phyloP scores from a whole-genome alignment of 2,888 invertebrate species.

The Rhagonycha fulva region DNA sequence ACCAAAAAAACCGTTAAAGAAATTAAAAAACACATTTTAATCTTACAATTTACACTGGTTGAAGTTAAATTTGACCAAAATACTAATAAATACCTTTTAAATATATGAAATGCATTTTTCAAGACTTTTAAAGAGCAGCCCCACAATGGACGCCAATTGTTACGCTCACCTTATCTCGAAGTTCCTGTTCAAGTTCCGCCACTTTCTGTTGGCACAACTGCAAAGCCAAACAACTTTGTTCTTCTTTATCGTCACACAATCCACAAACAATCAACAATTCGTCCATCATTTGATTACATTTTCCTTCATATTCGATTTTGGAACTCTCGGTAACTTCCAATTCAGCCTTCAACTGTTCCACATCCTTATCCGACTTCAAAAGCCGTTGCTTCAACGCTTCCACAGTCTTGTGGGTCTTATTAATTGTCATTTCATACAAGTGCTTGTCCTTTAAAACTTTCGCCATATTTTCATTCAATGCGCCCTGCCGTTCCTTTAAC shows the following conservation, averaged over 20 bases:
- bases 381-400: constrained; percentile 63
- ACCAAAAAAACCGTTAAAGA: not conserved
- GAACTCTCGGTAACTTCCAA: constrained; percentile 45
- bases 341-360: constrained; percentile 60
- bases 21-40: no score
- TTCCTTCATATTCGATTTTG: constrained; percentile 46
- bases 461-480: constrained; percentile 55
- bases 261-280: constrained; percentile 42
- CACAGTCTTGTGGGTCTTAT: constrained; percentile 62
- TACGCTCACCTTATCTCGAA: constrained; percentile 39
- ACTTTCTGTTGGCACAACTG: constrained; percentile 44
- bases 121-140: no score
- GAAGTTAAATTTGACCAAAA: no score
- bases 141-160: not conserved
- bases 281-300: constrained; percentile 41
- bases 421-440: constrained; percentile 63
- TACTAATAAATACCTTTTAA: no score
- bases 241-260: constrained; percentile 46
- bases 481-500: not conserved
- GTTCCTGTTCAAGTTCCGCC: constrained; percentile 37
- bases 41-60: no score
- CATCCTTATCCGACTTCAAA: constrained; percentile 63
- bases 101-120: no score
- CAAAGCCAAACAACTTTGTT: constrained; percentile 45
- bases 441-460: constrained; percentile 59